Base-by-base conservation (phyloP, 2,888 invertebrate genomes). In the Zele albiditarsus region DNA sequence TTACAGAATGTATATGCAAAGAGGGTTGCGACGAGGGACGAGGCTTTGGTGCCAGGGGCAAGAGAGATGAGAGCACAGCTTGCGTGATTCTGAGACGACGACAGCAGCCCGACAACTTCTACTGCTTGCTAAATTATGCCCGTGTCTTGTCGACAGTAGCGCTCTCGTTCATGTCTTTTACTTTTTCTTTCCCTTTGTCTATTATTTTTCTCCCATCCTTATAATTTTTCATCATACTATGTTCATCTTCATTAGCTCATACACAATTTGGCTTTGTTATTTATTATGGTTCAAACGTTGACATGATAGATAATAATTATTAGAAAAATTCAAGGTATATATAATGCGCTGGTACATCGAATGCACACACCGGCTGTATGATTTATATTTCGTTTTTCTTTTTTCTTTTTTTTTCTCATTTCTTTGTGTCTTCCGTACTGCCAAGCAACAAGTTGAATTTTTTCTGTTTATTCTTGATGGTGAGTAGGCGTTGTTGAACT, bases 1-100 rank as follows among this genome's bases (percentile, higher is more conserved):
- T 89, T 89, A 89, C 89, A 89, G 89, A 89, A 88, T 89, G 89
- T 89, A 89, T 89, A 89, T 89, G 89, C 89, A 89, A 89, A 89
- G 89, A 89, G 88, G 88, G 82, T 82, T 82, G 57, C 65, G 74
- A 74, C 73, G 62, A 62, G 78, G 67, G 77, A 71, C 75, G 75
- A 73, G 73, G 74, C 67, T 77, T 73, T 31, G 28, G 68, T 28
- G 38, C 66, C 67, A 65, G 60, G 57, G 53, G 63, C 79, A 76
- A 71, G 79, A 76, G 80, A 73, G 73, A 70, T 68, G 53, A 75
- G 69, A 73, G 73, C 87, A 84, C 89, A 88, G 88, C 88, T 89
- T 88, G 89, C 88, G 83, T 81, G 87, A 87, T 85, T 85, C 83
- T 82, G 82, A 69, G 73, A 65, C 58, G 79, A 79, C 82, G 84